phyloP scores from a whole-genome alignment of 2,888 invertebrate species.

The Gibbula magus region DNA sequence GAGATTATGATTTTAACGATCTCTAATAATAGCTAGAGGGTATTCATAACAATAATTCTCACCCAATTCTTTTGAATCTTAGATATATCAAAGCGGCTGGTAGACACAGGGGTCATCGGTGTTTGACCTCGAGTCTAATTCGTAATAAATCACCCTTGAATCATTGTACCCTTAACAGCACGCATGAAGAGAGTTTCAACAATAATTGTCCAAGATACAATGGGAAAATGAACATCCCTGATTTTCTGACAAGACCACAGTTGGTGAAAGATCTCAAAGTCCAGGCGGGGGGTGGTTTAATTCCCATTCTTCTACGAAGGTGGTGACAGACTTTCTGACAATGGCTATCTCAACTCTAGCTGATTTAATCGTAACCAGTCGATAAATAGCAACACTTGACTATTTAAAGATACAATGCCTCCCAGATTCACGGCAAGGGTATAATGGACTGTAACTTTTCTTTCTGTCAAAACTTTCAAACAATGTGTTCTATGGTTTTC shows the following conservation, averaged over 20 bases:
- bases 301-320: not conserved
- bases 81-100: not conserved
- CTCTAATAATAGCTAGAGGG: too few species aligned
- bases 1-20: too few species aligned
- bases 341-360: not conserved
- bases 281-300: not conserved
- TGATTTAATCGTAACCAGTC: not conserved
- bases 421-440: not conserved
- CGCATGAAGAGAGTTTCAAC: not conserved
- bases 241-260: not conserved
- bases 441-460: not conserved
- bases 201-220: slow-evolving; percentile 1
- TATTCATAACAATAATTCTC: too few species aligned
- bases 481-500: too few species aligned
- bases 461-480: too few species aligned
- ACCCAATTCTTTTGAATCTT: not conserved
- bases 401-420: not conserved
- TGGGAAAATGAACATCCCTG: slow-evolving; percentile 2
- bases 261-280: not conserved
- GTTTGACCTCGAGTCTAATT: not conserved
- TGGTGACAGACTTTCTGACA: not conserved
- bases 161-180: not conserved
- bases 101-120: not conserved
- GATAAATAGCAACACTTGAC: not conserved
- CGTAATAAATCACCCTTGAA: slow-evolving; percentile 12